These are phyloP conservation scores for Pseudonaja textilis DNA, from an alignment of 2,113 vertebrate genomes.

Conservation along the genomic window DNA sequence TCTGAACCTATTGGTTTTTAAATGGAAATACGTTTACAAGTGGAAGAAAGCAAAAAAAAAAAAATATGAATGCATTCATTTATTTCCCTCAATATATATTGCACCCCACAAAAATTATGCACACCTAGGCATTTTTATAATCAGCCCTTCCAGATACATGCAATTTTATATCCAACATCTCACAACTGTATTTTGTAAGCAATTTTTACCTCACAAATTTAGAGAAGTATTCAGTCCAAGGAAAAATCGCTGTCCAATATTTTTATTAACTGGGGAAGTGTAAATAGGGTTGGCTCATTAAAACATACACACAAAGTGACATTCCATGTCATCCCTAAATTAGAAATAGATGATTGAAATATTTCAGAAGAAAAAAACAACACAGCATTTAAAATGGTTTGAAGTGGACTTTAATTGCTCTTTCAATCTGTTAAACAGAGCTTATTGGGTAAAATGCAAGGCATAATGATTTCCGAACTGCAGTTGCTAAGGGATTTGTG, in stretches of 20 bases:
- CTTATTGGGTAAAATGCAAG: background rate
- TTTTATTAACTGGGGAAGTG: background rate
- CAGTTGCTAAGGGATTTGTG: background rate
- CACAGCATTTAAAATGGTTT: rapidly evolving
- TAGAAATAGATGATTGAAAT: background rate
- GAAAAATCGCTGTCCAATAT: background rate
- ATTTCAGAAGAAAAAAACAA: background rate
- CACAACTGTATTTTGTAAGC: background rate
- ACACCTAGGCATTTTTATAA: background rate
- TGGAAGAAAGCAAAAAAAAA: background rate
- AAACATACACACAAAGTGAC: background rate
- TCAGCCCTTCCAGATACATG: background rate
- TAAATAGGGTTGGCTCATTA: background rate
- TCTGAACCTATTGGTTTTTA: background rate
- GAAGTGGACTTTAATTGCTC: background rate
- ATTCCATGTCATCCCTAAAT: background rate
- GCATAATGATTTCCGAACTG: rapidly evolving
- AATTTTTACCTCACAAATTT: background rate
- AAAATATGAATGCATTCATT: background rate
- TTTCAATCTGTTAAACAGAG: background rate
- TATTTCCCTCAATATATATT: background rate
- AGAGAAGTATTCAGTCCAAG: background rate
- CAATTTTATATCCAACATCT: background rate
- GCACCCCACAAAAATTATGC: background rate
- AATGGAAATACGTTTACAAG: background rate